Percentiles rank a stretch among this genome's conserved stretches.
Conservation (phyloP, 2,797 vertebrate species). For the Lepus townsendii region DNA sequence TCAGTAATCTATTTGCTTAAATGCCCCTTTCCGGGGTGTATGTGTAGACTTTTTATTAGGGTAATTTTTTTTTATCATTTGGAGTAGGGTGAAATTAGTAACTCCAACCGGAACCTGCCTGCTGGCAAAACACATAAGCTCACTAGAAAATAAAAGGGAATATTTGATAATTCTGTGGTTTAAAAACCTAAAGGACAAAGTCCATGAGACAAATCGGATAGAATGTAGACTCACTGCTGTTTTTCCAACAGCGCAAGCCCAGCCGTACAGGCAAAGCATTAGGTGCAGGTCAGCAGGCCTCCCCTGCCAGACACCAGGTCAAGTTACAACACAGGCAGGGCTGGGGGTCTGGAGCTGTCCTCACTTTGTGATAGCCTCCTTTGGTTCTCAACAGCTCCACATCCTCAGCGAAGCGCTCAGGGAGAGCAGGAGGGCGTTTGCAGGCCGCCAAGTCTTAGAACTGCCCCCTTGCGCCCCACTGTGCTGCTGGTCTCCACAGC, state of each 20-base stretch:
- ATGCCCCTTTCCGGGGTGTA: conserved; percentile 25
- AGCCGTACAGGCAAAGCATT: conserved; percentile 19
- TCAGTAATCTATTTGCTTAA: conserved; percentile 54
- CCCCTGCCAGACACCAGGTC: not conserved
- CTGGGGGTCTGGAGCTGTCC: not conserved
- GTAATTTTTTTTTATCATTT: conserved; percentile 60
- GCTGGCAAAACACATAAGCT: conserved; percentile 40
- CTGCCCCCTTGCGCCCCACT: not conserved
- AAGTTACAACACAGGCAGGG: not conserved
- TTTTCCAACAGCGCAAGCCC: not conserved
- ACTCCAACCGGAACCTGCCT: conserved; percentile 54
- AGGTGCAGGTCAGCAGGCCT: not conserved
- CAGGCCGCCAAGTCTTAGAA: not conserved
- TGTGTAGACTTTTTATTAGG: conserved; percentile 50
- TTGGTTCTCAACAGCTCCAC: conserved; percentile 20
- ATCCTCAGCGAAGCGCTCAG: not conserved
- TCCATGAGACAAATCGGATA: conserved; percentile 16
- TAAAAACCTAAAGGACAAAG: conserved; percentile 61
- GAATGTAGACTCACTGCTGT: conserved; percentile 3
- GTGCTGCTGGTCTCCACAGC: not conserved
- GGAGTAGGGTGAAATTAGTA: conserved; percentile 63
- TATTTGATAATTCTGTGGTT: conserved; percentile 35
- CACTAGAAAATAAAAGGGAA: conserved; percentile 61
- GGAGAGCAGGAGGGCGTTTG: not conserved
- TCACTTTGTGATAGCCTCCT: not conserved